phyloP scores from a whole-genome alignment of 2,113 vertebrate genomes.

The Rissa tridactyla region DNA sequence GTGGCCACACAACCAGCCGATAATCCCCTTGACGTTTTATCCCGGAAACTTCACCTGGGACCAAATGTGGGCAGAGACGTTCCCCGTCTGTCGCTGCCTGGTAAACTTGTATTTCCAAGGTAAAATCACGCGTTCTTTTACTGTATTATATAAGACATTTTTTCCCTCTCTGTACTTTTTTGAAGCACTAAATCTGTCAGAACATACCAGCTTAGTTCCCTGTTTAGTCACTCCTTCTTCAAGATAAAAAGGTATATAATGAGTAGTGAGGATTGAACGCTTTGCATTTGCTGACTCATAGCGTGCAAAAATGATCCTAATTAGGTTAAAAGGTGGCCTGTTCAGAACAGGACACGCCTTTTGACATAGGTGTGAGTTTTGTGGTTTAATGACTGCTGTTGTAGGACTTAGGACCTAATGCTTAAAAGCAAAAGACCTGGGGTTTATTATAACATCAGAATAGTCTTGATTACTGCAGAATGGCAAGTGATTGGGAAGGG shows the following conservation, averaged over 20 bases:
- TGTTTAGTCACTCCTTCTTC: not conserved
- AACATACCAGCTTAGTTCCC: not conserved
- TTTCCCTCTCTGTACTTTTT: not conserved
- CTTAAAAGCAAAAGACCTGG: not conserved
- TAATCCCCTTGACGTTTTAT: constrained; percentile 95
- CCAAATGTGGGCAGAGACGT: constrained; percentile 94
- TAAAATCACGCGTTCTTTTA: constrained; percentile 48
- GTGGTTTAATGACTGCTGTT: not conserved
- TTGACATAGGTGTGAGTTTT: rapidly evolving
- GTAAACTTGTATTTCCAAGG: constrained; percentile 98
- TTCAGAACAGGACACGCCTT: not conserved
- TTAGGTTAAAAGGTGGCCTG: not conserved
- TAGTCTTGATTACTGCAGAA: not conserved
- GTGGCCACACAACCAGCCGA: constrained; percentile 98
- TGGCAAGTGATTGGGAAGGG: not conserved
- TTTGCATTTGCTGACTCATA: not conserved
- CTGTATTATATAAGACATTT: not conserved
- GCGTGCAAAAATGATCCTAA: not conserved
- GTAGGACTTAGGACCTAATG: not conserved
- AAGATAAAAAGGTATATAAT: not conserved
- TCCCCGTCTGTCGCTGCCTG: constrained; percentile 93
- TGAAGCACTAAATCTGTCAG: not conserved
- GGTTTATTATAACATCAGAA: not conserved
- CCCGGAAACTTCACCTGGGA: constrained; percentile 95
- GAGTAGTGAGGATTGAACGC: not conserved